Conservation (phyloP, 2,888 invertebrate species). For the Scaptomyza parva region DNA sequence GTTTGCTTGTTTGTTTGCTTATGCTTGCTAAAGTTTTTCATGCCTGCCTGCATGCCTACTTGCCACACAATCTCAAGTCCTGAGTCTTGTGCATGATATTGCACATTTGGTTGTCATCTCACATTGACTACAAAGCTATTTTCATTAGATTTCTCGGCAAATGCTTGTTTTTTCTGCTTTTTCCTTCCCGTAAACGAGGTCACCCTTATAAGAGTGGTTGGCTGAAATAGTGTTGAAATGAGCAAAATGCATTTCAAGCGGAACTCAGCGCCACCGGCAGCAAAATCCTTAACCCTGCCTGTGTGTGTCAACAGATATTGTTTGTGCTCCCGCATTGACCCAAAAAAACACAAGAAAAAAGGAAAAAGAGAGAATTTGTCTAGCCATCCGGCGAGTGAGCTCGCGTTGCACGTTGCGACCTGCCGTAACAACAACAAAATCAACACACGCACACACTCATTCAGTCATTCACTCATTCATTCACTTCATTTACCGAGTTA, state of each 20-base stretch:
- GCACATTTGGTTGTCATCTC: conserved; percentile 62
- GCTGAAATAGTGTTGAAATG: conserved; percentile 48
- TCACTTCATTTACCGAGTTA: conserved; percentile 74
- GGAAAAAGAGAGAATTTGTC: conserved; percentile 35
- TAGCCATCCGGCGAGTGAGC: conserved; percentile 61
- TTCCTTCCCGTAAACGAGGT: conserved; percentile 26
- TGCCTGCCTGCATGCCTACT: conserved; percentile 41
- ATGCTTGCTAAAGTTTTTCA: conserved; percentile 55
- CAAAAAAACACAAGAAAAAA: conserved; percentile 47
- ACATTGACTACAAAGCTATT: conserved; percentile 55
- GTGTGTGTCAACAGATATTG: conserved; percentile 67
- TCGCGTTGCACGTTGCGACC: conserved; percentile 19
- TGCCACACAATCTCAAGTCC: conserved; percentile 30
- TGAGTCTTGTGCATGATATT: conserved; percentile 44
- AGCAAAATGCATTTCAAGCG: conserved; percentile 58
- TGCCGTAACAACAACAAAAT: conserved; percentile 49
- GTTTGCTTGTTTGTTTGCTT: conserved; percentile 59
- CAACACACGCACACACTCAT: conserved; percentile 45
- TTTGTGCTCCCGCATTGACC: conserved; percentile 60
- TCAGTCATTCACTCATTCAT: conserved; percentile 46
- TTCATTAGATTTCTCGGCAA: conserved; percentile 58
- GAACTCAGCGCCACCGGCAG: conserved; percentile 35
- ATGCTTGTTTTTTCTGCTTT: conserved; percentile 35
- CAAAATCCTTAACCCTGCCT: neutral
- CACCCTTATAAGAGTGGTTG: conserved; percentile 22